phyloP scores from a whole-genome alignment of 2,113 vertebrate genomes.

The Sturnira hondurensis region DNA sequence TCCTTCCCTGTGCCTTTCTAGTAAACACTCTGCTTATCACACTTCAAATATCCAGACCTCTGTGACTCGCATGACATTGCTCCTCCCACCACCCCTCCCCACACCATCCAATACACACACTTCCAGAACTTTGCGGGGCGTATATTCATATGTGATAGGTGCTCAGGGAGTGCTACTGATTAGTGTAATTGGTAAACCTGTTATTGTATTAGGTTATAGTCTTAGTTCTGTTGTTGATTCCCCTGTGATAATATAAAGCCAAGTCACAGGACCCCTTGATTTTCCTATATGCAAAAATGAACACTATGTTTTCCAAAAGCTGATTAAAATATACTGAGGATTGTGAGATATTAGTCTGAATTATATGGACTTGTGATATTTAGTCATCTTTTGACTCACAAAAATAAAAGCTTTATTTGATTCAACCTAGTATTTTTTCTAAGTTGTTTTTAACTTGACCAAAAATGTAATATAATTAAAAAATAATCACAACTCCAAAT shows the following conservation, averaged over 20 bases:
- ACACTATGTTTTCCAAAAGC: not conserved
- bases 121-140: not conserved
- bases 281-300: constrained; percentile 10
- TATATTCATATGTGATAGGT: too few relatives aligned
- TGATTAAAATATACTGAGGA: not conserved
- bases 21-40: not conserved
- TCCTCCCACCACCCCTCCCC: not conserved
- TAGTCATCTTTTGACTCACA: not conserved
- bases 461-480: not conserved
- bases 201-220: not conserved
- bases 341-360: not conserved
- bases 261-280: not conserved
- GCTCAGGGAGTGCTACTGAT: not conserved
- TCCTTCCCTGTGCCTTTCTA: not conserved
- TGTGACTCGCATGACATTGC: not conserved
- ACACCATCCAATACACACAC: too few relatives aligned
- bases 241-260: not conserved
- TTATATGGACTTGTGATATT: not conserved
- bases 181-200: not conserved
- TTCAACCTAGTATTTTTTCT: not conserved
- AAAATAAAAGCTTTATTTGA: not conserved
- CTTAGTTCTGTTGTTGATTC: not conserved
- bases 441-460: not conserved
- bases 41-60: not conserved
- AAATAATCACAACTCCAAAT: not conserved